These are phyloP conservation scores for Brachirus orientalis DNA, from an alignment of 2,113 vertebrate genomes.

Conservation along the genomic window DNA sequence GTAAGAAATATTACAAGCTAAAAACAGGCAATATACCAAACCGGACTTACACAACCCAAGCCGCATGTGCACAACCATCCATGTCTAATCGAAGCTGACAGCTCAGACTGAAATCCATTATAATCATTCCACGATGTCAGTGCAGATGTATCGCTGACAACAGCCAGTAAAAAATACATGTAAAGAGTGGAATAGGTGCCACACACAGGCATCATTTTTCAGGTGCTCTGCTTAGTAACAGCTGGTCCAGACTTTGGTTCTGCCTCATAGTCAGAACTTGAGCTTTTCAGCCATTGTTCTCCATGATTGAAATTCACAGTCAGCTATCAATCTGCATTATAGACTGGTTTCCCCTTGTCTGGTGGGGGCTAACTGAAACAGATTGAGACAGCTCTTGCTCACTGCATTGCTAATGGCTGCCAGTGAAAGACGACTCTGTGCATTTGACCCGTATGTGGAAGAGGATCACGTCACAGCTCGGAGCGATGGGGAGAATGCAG, in stretches of 20 bases:
- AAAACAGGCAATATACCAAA: background rate
- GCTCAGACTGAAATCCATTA: slow-evolving; percentile 35
- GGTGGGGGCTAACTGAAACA: slow-evolving; percentile 81
- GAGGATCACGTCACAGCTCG: slow-evolving; percentile 71
- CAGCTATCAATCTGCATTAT: slow-evolving; percentile 82
- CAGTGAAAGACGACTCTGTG: slow-evolving; percentile 80
- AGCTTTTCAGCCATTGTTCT: slow-evolving; percentile 71
- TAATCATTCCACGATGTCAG: slow-evolving; percentile 25
- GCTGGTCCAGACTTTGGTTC: slow-evolving; percentile 33
- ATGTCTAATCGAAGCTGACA: slow-evolving; percentile 44
- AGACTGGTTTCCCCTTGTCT: slow-evolving; percentile 80
- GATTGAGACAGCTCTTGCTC: slow-evolving; percentile 81
- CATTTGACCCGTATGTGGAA: slow-evolving; percentile 77
- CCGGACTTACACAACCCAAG: background rate
- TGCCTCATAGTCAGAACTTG: slow-evolving; percentile 64
- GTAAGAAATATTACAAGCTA: slow-evolving; percentile 2
- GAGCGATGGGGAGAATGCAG: slow-evolving; percentile 68
- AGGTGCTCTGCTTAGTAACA: slow-evolving; percentile 33
- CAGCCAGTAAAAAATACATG: slow-evolving; percentile 34
- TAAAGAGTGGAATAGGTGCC: slow-evolving; percentile 34
- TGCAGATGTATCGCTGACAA: slow-evolving; percentile 13
- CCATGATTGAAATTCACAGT: slow-evolving; percentile 79
- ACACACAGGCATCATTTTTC: slow-evolving; percentile 25
- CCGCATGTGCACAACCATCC: slow-evolving; percentile 27
- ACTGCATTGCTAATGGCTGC: slow-evolving; percentile 80